A percentile compares a stretch with the other conserved stretches of the same genome.
phyloP scores from a whole-genome alignment of 2,113 vertebrate genomes.

The Cyanoderma ruficeps region DNA sequence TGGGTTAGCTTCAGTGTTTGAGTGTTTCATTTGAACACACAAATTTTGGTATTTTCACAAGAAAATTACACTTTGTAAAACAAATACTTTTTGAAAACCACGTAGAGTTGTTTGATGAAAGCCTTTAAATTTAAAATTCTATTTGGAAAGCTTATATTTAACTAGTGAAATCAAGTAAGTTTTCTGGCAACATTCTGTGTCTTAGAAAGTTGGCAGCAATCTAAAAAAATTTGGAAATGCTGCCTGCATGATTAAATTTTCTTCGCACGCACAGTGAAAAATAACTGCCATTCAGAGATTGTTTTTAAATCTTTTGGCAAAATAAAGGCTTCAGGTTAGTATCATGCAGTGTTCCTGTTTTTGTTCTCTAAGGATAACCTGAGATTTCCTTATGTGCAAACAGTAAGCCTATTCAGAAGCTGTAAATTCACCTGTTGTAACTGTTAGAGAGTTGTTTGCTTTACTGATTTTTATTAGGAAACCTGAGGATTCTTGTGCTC shows the following conservation, averaged over 20 bases:
- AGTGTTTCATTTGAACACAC: neutral
- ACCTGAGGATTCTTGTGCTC: constrained; percentile 70
- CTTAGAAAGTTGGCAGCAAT: neutral
- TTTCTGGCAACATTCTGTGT: neutral
- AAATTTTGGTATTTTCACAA: neutral
- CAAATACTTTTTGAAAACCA: neutral
- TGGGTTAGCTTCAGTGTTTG: neutral
- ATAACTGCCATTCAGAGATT: constrained; percentile 37
- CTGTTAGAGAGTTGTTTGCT: constrained; percentile 72
- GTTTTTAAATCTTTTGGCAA: constrained; percentile 43
- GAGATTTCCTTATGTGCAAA: constrained; percentile 70
- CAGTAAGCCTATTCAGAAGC: constrained; percentile 77
- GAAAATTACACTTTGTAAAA: neutral
- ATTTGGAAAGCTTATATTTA: neutral
- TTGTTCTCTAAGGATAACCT: constrained; percentile 63
- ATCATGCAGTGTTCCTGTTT: constrained; percentile 58
- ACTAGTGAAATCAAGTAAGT: neutral
- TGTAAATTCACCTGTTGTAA: constrained; percentile 78
- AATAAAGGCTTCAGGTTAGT: constrained; percentile 37
- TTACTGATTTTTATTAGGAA: constrained; percentile 80
- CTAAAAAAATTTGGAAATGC: constrained; percentile 30
- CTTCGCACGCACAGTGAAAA: constrained; percentile 22
- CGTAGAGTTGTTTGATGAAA: neutral
- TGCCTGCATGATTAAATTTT: constrained; percentile 32
- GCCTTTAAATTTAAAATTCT: neutral